These are phyloP conservation scores for Caenorhabditis uteleia DNA, from an alignment of 2,888 invertebrate genomes.

Conservation along the genomic window DNA sequence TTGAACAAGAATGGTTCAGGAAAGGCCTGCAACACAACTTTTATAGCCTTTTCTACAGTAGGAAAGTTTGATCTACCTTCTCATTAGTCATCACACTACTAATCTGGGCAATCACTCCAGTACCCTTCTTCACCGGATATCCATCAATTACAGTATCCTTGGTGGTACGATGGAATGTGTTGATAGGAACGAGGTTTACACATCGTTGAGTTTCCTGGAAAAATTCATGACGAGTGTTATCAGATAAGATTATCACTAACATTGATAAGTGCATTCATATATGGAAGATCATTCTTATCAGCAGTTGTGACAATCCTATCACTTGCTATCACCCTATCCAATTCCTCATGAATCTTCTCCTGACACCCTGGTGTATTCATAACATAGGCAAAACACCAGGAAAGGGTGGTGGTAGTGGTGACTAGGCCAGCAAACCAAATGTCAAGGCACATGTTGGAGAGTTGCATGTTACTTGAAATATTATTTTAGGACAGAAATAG, in stretches of 20 bases:
- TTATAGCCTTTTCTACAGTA: not conserved
- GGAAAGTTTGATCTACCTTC: not conserved
- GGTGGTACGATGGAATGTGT: constrained; percentile 27
- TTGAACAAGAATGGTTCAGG: constrained; percentile 53
- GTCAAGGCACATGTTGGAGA: constrained; percentile 33
- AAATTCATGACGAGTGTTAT: not conserved
- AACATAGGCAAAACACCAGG: constrained; percentile 29
- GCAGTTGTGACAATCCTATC: constrained; percentile 37
- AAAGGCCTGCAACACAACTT: constrained; percentile 37
- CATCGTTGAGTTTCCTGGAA: constrained; percentile 34
- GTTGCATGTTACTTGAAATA: constrained; percentile 17
- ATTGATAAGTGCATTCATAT: constrained; percentile 38
- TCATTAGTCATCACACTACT: constrained; percentile 38
- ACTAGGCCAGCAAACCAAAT: constrained; percentile 35
- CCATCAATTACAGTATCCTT: constrained; percentile 26
- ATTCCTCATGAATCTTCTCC: constrained; percentile 40
- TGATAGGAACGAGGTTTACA: constrained; percentile 39
- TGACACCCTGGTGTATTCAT: constrained; percentile 37
- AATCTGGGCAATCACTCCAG: constrained; percentile 39
- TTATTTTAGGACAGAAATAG: no score
- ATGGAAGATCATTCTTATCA: constrained; percentile 42
- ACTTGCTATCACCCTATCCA: constrained; percentile 44
- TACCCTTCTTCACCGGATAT: constrained; percentile 25
- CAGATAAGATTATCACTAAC: constrained; percentile 12
- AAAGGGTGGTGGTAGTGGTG: constrained; percentile 36